Evolutionary conservation across 2,888 invertebrate species (phyloP).

Genomic region (Altica lythri): DNA sequence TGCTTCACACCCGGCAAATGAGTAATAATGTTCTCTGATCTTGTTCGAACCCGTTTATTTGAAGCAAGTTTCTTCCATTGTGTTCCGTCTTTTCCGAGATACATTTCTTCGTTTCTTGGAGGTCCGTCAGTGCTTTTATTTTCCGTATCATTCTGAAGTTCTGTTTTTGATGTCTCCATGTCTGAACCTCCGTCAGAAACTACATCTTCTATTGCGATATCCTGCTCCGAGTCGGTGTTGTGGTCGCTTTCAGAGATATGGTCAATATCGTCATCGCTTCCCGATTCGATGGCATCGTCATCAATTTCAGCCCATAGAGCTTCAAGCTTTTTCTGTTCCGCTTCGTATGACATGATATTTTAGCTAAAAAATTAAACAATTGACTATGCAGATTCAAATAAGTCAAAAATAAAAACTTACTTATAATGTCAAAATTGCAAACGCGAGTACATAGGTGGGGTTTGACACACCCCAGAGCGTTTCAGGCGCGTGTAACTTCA

Average conservation of each 20-base stretch:
- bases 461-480: too few species aligned
- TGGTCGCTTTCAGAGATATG: conserved; percentile 12
- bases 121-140: background rate
- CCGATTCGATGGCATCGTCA: too few species aligned
- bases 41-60: background rate
- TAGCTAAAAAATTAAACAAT: too few species aligned
- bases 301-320: too few species aligned
- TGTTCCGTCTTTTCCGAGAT: background rate
- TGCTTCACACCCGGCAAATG: too few species aligned
- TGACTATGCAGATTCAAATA: too few species aligned
- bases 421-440: too few species aligned
- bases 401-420: too few species aligned
- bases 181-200: conserved; percentile 12
- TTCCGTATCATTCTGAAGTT: conserved; percentile 1
- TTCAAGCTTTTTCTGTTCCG: too few species aligned
- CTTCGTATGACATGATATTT: too few species aligned
- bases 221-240: conserved; percentile 14
- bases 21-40: background rate
- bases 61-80: background rate
- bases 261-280: conserved; percentile 7
- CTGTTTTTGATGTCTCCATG: background rate
- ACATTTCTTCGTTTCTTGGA: background rate
- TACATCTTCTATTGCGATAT: conserved; percentile 12
- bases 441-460: too few species aligned
- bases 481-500: too few species aligned